Percentiles rank a stretch among this genome's conserved stretches.
Evolutionary conservation across 2,888 invertebrate genomes (phyloP).

Genomic region (Gisinianus flammeolus): DNA sequence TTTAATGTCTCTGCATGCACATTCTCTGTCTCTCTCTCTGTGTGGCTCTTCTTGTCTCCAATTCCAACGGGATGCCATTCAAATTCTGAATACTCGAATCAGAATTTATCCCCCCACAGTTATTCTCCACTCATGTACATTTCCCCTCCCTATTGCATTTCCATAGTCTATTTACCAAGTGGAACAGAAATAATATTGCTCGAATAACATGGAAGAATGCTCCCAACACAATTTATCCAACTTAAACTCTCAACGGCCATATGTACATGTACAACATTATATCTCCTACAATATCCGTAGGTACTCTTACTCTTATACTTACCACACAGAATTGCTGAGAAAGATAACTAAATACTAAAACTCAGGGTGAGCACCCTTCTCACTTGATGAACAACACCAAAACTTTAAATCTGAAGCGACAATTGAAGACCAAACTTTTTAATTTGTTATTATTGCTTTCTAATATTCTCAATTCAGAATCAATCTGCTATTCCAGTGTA

Average conservation of each 20-base stretch:
- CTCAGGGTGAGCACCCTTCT: too few species aligned
- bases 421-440: too few species aligned
- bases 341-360: too few species aligned
- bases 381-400: too few species aligned
- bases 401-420: too few species aligned
- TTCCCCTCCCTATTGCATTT: neutral
- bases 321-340: too few species aligned
- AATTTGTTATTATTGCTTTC: too few species aligned
- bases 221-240: neutral
- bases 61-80: neutral
- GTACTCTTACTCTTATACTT: neutral
- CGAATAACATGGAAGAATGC: neutral
- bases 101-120: neutral
- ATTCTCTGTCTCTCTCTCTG: neutral
- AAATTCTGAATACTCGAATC: neutral
- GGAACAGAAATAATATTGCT: neutral
- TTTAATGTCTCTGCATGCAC: conserved; percentile 12
- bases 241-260: neutral
- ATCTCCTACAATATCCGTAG: neutral
- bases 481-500: too few species aligned
- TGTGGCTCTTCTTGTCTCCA: neutral
- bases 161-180: neutral
- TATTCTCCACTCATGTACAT: neutral
- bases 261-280: neutral
- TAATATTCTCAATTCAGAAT: too few species aligned